Conservation (phyloP, 2,888 invertebrate genomes). For the Drosophila affinis region DNA sequence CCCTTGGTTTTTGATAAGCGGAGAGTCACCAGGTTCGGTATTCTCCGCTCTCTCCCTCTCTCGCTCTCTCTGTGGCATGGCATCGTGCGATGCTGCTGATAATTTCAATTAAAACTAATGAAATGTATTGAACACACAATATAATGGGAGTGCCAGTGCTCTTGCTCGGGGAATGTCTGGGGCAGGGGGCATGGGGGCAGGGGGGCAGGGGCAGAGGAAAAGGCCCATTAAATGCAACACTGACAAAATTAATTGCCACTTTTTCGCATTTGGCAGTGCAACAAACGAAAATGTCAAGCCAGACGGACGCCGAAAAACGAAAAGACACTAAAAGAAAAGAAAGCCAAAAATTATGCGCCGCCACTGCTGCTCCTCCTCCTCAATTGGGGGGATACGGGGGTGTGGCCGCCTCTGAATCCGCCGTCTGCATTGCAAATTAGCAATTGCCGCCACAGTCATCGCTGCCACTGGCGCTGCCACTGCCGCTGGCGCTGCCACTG, state of each 20-base stretch:
- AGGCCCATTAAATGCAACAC: slow-evolving; percentile 77
- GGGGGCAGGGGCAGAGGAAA: neutral
- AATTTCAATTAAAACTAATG: slow-evolving; percentile 69
- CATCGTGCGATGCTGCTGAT: slow-evolving; percentile 41
- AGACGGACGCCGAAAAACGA: slow-evolving; percentile 35
- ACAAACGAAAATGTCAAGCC: slow-evolving; percentile 81
- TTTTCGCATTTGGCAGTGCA: slow-evolving; percentile 80
- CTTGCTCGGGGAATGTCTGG: too few relatives aligned
- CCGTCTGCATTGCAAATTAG: slow-evolving; percentile 72
- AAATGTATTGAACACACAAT: slow-evolving; percentile 37
- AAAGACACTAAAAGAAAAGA: slow-evolving; percentile 11
- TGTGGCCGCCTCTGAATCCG: slow-evolving; percentile 17
- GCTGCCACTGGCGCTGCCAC: slow-evolving; percentile 15
- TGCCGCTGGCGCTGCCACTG: neutral
- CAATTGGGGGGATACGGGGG: neutral
- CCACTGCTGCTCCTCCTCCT: neutral
- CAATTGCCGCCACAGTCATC: slow-evolving; percentile 60
- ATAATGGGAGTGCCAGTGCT: neutral
- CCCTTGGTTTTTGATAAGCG: neutral
- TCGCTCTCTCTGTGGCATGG: neutral
- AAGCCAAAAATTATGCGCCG: slow-evolving; percentile 10
- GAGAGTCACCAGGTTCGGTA: neutral
- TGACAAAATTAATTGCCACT: slow-evolving; percentile 82
- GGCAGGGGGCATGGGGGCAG: slow-evolving; percentile 19
- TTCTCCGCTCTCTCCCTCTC: neutral